Percentiles rank a stretch among this genome's conserved stretches.
Conservation (phyloP, 1,140 invertebrate genomes). For the Rhopalosiphum padi region DNA sequence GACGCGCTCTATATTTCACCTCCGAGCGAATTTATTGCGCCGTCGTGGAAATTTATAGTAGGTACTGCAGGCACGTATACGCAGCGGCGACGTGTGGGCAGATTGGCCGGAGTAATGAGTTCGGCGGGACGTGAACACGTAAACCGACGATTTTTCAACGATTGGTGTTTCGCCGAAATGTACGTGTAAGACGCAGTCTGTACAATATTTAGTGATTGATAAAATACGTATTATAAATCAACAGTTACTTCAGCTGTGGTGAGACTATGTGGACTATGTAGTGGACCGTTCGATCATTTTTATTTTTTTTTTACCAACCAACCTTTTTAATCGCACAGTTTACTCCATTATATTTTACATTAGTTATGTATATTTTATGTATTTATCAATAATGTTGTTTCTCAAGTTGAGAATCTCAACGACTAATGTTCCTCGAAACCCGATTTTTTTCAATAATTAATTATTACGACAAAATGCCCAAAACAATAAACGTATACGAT, state of each 20-base stretch:
- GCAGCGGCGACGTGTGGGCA: not conserved
- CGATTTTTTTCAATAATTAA: no score
- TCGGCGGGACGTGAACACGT: not conserved
- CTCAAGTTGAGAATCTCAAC: no score
- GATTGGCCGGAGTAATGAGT: not conserved
- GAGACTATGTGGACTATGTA: no score
- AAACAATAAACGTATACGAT: no score
- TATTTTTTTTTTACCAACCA: not conserved
- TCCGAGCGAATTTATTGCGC: not conserved
- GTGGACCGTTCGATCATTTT: not conserved
- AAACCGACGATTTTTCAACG: conserved; percentile 26
- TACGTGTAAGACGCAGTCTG: not conserved
- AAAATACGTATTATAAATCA: no score
- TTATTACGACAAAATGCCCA: no score
- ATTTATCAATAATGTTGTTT: no score
- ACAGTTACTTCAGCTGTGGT: no score
- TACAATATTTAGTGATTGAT: not conserved
- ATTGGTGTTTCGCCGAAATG: not conserved
- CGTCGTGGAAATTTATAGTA: not conserved
- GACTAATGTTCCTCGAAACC: no score
- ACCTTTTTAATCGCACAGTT: not conserved
- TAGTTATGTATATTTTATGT: no score
- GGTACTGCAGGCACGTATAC: not conserved
- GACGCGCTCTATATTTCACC: conserved; percentile 8
- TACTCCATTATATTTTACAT: not conserved